phyloP scores from a whole-genome alignment of 2,797 vertebrate species.

The Dermochelys coriacea region DNA sequence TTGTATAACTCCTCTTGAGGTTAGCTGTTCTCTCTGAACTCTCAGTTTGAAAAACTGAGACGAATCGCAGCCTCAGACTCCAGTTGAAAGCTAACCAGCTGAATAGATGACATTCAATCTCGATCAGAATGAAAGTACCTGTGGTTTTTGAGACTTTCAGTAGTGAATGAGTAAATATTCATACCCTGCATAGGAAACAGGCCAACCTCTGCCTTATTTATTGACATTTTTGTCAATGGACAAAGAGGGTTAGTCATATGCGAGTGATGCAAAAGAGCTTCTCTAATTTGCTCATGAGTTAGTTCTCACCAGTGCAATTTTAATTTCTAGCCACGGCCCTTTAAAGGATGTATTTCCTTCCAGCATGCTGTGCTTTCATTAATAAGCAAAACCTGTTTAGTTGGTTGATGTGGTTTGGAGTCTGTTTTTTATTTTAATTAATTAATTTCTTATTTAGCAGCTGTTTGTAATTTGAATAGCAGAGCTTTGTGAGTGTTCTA shows the following conservation, averaged over 20 bases:
- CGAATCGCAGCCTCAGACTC: not conserved
- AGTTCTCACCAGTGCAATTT: accelerated
- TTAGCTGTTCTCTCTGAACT: not conserved
- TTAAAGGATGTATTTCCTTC: accelerated
- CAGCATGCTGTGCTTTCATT: accelerated
- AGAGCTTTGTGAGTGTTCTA: conserved; percentile 17
- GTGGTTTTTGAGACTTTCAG: conserved; percentile 13
- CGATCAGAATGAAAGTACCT: conserved; percentile 1
- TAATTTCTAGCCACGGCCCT: accelerated
- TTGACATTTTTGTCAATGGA: not conserved
- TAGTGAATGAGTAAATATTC: accelerated
- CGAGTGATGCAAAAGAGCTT: accelerated
- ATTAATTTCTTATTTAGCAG: not conserved
- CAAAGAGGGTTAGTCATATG: not conserved
- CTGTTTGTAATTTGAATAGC: not conserved
- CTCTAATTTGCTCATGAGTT: accelerated
- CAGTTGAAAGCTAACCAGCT: not conserved
- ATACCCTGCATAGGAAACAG: not conserved
- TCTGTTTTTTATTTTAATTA: not conserved
- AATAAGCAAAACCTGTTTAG: accelerated
- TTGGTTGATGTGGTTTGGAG: accelerated
- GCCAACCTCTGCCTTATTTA: not conserved
- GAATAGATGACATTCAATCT: not conserved
- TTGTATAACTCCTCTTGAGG: not conserved
- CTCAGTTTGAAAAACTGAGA: not conserved